Conservation (phyloP, 2,888 invertebrate genomes). For the Prosapia bicincta region DNA sequence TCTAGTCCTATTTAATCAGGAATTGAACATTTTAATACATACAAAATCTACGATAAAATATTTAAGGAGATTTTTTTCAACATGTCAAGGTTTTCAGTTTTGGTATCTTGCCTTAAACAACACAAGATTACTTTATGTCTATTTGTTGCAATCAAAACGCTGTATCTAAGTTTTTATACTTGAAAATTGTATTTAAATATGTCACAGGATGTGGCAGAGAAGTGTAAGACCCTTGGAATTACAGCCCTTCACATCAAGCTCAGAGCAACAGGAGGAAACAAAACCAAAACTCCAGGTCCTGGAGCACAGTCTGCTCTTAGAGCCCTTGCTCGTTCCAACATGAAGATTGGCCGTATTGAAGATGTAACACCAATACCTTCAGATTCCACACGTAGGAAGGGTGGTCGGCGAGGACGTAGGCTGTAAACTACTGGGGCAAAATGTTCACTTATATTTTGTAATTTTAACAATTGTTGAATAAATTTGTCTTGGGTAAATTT, state of each 20-base stretch:
- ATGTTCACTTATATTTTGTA: neutral
- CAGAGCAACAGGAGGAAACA: conserved; percentile 97
- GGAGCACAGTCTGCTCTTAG: conserved; percentile 97
- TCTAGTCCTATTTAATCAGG: too few relatives aligned
- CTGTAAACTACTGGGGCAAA: conserved; percentile 59
- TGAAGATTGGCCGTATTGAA: conserved; percentile 99
- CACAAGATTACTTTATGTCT: neutral
- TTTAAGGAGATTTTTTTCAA: too few relatives aligned
- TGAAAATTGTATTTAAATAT: neutral
- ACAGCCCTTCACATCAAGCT: conserved; percentile 98
- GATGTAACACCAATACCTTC: conserved; percentile 99
- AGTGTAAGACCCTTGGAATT: conserved; percentile 95
- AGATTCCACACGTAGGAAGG: conserved; percentile 99
- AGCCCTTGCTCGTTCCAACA: conserved; percentile 96
- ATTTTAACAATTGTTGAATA: neutral
- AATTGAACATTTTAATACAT: too few relatives aligned
- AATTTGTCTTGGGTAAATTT: neutral
- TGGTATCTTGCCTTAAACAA: neutral
- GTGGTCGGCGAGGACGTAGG: conserved; percentile 98
- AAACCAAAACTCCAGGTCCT: conserved; percentile 97
- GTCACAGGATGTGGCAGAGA: conserved; percentile 93
- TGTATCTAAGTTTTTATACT: neutral
- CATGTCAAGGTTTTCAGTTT: too few relatives aligned
- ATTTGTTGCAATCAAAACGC: conserved; percentile 5
- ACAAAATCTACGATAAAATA: too few relatives aligned